These are phyloP conservation scores for Pandemis heparana DNA, from an alignment of 2,888 invertebrate species.

Conservation along the genomic window DNA sequence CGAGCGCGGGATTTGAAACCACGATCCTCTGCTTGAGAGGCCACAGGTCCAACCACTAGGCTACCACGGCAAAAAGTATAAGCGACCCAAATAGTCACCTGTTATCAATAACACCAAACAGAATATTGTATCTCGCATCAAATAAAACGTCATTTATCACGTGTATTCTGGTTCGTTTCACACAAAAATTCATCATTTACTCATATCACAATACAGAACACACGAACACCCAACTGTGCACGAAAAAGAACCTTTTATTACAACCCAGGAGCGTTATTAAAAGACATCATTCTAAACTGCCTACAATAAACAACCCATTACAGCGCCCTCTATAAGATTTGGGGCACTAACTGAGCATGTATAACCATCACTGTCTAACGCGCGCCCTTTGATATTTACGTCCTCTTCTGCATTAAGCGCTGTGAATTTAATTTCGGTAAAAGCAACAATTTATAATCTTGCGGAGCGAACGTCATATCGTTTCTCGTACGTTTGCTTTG, in stretches of 20 bases:
- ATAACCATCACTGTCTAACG: slow-evolving; percentile 42
- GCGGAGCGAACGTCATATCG: slow-evolving; percentile 47
- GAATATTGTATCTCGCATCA: slow-evolving; percentile 2
- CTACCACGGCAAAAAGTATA: too few relatives aligned
- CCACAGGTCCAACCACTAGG: too few relatives aligned
- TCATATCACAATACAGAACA: slow-evolving; percentile 14
- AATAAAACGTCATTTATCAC: slow-evolving; percentile 8
- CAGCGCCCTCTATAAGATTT: slow-evolving; percentile 37
- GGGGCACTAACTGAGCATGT: slow-evolving; percentile 19
- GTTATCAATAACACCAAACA: background rate
- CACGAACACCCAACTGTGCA: slow-evolving; percentile 29
- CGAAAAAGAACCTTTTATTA: slow-evolving; percentile 47
- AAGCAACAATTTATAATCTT: slow-evolving; percentile 54
- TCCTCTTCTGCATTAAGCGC: slow-evolving; percentile 44
- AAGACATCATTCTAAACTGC: slow-evolving; percentile 68
- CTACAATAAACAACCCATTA: slow-evolving; percentile 71
- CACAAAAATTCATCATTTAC: slow-evolving; percentile 33
- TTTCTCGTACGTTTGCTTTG: slow-evolving; percentile 26
- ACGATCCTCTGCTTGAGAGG: too few relatives aligned
- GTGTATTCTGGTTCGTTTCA: slow-evolving; percentile 8
- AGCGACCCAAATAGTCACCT: background rate
- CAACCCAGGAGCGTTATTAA: slow-evolving; percentile 59
- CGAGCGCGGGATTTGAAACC: too few relatives aligned
- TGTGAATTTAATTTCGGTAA: slow-evolving; percentile 57
- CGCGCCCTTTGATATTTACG: slow-evolving; percentile 17